These are phyloP conservation scores for Incurvaria masculella DNA, from an alignment of 2,888 invertebrate genomes.

Conservation along the genomic window DNA sequence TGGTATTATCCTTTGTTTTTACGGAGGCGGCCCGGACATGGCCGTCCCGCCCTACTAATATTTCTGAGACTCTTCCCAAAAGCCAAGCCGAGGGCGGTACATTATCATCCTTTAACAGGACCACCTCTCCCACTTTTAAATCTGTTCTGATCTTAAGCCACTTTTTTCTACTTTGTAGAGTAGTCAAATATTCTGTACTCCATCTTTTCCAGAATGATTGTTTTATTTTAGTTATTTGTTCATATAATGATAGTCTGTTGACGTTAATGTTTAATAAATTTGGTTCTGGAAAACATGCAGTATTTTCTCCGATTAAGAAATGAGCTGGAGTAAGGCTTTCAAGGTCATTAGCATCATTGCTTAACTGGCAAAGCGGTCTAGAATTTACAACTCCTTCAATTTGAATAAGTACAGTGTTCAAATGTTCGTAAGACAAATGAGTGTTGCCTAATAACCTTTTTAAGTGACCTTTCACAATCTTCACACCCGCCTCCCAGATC, in stretches of 20 bases:
- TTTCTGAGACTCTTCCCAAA: not conserved
- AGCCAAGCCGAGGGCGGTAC: not conserved
- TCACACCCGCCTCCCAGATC: not conserved
- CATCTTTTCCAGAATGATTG: not conserved
- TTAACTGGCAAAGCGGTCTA: not conserved
- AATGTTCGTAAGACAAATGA: not conserved
- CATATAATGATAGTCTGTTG: not conserved
- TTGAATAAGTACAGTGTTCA: slow-evolving; percentile 1
- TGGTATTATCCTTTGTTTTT: not conserved
- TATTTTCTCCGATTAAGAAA: slow-evolving; percentile 9
- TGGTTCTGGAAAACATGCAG: slow-evolving; percentile 10
- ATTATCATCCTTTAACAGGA: not conserved
- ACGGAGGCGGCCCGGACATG: not conserved
- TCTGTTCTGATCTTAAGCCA: not conserved
- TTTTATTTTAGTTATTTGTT: not conserved
- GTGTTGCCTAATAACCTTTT: not conserved
- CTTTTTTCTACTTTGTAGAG: not conserved
- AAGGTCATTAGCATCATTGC: not conserved
- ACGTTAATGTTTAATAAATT: not conserved
- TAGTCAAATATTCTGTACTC: not conserved
- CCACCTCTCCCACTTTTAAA: not conserved
- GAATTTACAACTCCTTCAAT: slow-evolving; percentile 1
- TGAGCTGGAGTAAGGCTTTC: not conserved
- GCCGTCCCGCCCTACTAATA: not conserved
- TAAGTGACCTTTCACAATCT: not conserved